phyloP scores from a whole-genome alignment of 2,888 invertebrate genomes.

The Eristalis arbustorum region DNA sequence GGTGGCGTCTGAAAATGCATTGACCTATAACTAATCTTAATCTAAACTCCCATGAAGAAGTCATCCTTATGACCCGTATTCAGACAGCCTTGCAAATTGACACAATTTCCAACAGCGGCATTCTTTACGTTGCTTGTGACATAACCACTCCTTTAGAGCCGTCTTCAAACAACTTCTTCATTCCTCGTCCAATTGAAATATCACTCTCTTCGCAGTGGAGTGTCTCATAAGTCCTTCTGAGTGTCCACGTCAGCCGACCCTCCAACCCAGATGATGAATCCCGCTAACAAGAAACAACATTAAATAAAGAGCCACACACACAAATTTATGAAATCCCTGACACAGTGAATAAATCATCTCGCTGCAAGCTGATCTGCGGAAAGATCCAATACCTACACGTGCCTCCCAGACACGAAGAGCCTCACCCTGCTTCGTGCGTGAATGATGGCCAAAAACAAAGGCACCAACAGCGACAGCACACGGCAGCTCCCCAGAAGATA shows the following conservation, averaged over 20 bases:
- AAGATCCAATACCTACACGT: conserved; percentile 37
- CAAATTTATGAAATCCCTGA: neutral
- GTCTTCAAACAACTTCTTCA: too few relatives aligned
- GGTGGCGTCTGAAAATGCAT: too few relatives aligned
- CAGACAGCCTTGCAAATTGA: too few relatives aligned
- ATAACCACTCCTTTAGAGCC: too few relatives aligned
- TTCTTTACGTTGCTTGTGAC: too few relatives aligned
- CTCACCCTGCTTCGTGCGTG: conserved; percentile 51
- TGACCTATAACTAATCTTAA: too few relatives aligned
- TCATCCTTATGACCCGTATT: too few relatives aligned
- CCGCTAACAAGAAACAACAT: neutral
- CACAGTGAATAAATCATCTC: conserved; percentile 21
- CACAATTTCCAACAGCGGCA: too few relatives aligned
- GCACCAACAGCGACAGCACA: neutral
- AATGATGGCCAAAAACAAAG: conserved; percentile 17
- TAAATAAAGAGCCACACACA: neutral
- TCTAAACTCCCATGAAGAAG: too few relatives aligned
- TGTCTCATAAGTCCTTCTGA: too few relatives aligned
- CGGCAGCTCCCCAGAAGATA: conserved; percentile 33
- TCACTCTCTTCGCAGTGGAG: too few relatives aligned
- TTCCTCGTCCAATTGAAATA: too few relatives aligned
- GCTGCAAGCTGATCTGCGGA: neutral
- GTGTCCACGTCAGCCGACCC: neutral
- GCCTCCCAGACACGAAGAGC: conserved; percentile 11
- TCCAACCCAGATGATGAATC: neutral